Percentiles rank a stretch among this genome's conserved stretches.
Evolutionary conservation across 2,888 invertebrate genomes (phyloP).

Genomic region (Pseudanteris insignis): DNA sequence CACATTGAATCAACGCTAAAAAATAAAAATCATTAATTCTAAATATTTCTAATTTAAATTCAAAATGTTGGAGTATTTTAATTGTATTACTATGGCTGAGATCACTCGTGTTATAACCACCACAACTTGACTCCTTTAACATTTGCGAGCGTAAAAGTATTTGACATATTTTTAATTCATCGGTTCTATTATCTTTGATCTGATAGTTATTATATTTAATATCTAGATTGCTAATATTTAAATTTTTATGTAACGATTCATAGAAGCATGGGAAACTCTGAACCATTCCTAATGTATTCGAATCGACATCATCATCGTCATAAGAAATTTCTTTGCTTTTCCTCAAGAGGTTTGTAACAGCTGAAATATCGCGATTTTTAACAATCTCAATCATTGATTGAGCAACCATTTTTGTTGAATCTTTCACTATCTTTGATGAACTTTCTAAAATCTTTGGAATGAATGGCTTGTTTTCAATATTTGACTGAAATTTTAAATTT

Average conservation of each 20-base stretch:
- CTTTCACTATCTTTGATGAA: slow-evolving; percentile 68
- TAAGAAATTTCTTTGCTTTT: slow-evolving; percentile 44
- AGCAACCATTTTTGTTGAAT: slow-evolving; percentile 62
- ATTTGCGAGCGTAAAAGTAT: slow-evolving; percentile 62
- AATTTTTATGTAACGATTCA: slow-evolving; percentile 57
- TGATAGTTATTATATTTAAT: slow-evolving; percentile 63
- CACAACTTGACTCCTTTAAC: slow-evolving; percentile 63
- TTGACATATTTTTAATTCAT: slow-evolving; percentile 61
- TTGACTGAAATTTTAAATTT: too few relatives aligned
- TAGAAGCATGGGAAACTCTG: slow-evolving; percentile 66
- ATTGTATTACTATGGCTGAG: too few relatives aligned
- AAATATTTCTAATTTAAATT: too few relatives aligned
- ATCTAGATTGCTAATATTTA: slow-evolving; percentile 58
- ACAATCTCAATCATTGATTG: slow-evolving; percentile 64
- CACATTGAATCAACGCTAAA: slow-evolving; percentile 68
- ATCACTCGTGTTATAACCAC: slow-evolving; percentile 57
- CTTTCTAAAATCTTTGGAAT: slow-evolving; percentile 61
- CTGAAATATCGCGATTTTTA: slow-evolving; percentile 64
- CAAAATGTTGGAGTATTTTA: too few relatives aligned
- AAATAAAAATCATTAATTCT: too few relatives aligned
- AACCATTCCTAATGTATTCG: slow-evolving; percentile 41
- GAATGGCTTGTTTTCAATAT: slow-evolving; percentile 57
- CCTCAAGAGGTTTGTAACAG: slow-evolving; percentile 54
- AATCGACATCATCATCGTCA: slow-evolving; percentile 45
- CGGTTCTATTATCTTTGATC: slow-evolving; percentile 56